phyloP scores from a whole-genome alignment of 2,113 vertebrate genomes.

The Rhagologus leucostigma region DNA sequence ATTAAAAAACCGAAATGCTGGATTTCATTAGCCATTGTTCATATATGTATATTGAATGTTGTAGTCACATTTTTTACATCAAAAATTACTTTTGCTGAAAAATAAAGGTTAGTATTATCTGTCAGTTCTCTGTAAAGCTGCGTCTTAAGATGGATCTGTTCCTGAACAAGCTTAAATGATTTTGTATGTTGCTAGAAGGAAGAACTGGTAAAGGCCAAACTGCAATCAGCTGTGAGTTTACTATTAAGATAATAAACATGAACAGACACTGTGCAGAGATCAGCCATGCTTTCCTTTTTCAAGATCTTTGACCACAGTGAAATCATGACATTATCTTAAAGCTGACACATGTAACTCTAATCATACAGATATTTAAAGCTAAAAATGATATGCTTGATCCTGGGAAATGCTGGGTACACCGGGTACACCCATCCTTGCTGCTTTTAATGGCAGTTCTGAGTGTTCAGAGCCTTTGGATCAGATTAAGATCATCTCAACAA shows the following conservation, averaged over 20 bases:
- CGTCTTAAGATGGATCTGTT: neutral
- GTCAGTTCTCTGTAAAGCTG: neutral
- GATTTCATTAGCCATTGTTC: neutral
- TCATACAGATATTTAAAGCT: conserved; percentile 26
- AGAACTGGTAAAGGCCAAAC: conserved; percentile 15
- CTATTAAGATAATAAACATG: conserved; percentile 19
- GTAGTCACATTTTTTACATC: neutral
- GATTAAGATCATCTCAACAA: neutral
- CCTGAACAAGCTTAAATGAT: neutral
- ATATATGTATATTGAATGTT: neutral
- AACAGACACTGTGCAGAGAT: neutral
- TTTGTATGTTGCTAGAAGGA: neutral
- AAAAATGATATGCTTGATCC: conserved; percentile 31
- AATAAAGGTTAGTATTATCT: neutral
- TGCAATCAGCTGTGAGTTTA: conserved; percentile 26
- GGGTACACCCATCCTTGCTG: neutral
- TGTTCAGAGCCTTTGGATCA: neutral
- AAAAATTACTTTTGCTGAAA: neutral
- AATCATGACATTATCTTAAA: conserved; percentile 39
- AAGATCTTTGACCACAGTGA: conserved; percentile 33
- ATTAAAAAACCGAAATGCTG: neutral
- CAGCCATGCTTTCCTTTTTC: conserved; percentile 1
- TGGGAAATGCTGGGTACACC: neutral
- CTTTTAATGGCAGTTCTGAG: neutral
- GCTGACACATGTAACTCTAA: neutral